Percentiles rank a stretch among this genome's conserved stretches.
These are phyloP conservation scores for Drosophila sp. DNA, from an alignment of 1,140 invertebrate genomes.

Conservation along the genomic window DNA sequence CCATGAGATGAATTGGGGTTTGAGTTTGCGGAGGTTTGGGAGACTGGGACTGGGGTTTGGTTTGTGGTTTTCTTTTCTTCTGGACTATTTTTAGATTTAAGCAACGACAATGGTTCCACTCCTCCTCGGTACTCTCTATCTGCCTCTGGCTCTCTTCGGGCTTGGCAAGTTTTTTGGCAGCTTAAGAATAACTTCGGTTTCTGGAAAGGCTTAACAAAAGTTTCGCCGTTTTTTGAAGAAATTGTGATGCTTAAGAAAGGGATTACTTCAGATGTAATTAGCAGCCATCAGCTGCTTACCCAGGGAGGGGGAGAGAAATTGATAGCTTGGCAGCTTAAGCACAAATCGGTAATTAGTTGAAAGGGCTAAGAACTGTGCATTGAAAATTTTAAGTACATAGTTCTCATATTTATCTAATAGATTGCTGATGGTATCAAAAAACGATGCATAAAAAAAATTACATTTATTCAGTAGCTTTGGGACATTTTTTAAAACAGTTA, in stretches of 20 bases:
- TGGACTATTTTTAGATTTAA: constrained; percentile 44
- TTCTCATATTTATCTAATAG: constrained; percentile 3
- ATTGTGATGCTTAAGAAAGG: constrained; percentile 50
- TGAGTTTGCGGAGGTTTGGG: neutral
- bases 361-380: neutral
- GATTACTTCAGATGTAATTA: constrained; percentile 66
- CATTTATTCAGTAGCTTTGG: too few species aligned
- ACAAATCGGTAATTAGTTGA: constrained; percentile 9
- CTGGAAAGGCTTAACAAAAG: constrained; percentile 54
- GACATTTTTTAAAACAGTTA: too few species aligned
- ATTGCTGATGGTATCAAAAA: neutral
- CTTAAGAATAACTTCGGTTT: constrained; percentile 57
- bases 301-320: neutral
- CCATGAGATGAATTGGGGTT: constrained; percentile 3
- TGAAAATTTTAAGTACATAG: neutral
- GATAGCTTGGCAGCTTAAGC: constrained; percentile 11
- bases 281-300: constrained; percentile 33
- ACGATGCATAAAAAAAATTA: neutral
- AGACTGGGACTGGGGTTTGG: constrained; percentile 31
- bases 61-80: constrained; percentile 23
- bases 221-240: constrained; percentile 55
- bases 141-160: constrained; percentile 39
- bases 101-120: constrained; percentile 2
- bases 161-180: constrained; percentile 60
- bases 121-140: constrained; percentile 8